Percentiles rank a stretch among this genome's conserved stretches.
These are phyloP conservation scores for Oscheius onirici DNA, from an alignment of 2,888 invertebrate species.

Conservation along the genomic window DNA sequence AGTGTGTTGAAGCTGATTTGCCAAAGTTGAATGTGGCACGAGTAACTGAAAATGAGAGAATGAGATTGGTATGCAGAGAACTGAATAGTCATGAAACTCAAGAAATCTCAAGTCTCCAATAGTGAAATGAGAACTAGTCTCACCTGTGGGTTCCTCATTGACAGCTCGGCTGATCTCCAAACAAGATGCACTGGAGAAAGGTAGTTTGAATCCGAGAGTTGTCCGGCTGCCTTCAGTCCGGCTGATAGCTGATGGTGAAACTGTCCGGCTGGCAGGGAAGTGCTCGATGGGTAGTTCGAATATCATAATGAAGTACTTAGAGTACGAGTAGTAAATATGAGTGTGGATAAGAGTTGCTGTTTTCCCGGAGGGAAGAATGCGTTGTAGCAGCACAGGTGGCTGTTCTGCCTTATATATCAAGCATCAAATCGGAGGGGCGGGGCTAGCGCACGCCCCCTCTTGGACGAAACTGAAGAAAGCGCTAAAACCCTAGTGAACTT, in stretches of 20 bases:
- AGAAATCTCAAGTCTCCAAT: too few relatives aligned
- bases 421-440: slow-evolving; percentile 5
- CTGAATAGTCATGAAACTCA: not conserved
- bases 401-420: slow-evolving; percentile 10
- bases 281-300: slow-evolving; percentile 33
- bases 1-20: slow-evolving; percentile 6
- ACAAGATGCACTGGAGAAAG: slow-evolving; percentile 16
- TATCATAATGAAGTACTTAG: slow-evolving; percentile 25
- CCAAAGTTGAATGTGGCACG: slow-evolving; percentile 8
- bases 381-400: slow-evolving; percentile 3
- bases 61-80: not conserved
- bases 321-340: not conserved
- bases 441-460: slow-evolving; percentile 4
- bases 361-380: slow-evolving; percentile 17
- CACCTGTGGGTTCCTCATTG: slow-evolving; percentile 20
- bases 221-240: not conserved
- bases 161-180: slow-evolving; percentile 7
- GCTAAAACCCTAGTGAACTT: slow-evolving; percentile 2
- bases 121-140: not conserved
- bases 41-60: slow-evolving; percentile 15
- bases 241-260: not conserved
- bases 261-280: slow-evolving; percentile 18
- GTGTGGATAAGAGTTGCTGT: not conserved
- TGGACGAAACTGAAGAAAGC: not conserved
- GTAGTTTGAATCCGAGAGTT: not conserved